phyloP scores from a whole-genome alignment of 2,797 vertebrate genomes.

The Micromesistius poutassou region DNA sequence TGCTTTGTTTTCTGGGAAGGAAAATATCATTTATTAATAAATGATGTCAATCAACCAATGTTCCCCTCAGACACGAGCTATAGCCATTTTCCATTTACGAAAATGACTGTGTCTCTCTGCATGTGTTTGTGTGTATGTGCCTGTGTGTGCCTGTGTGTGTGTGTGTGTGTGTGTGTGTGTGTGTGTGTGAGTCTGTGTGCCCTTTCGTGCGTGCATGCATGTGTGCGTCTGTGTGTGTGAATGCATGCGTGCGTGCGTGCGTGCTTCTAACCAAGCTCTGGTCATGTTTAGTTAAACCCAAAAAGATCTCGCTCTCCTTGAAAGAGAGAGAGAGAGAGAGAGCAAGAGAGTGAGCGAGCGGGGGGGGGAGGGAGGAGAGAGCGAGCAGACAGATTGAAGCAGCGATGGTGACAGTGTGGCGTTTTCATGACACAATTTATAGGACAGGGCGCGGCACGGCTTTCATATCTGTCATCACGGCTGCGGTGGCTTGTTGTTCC shows the following conservation, averaged over 20 bases:
- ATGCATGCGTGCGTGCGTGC: not conserved
- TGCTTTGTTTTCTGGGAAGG: not conserved
- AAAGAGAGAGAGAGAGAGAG: not conserved
- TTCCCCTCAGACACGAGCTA: not conserved
- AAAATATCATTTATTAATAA: not conserved
- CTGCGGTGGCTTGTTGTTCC: not conserved
- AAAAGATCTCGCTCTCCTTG: not conserved
- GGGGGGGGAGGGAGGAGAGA: not conserved
- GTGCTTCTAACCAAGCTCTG: not conserved
- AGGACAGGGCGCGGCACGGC: not conserved
- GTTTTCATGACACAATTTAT: conserved; percentile 4
- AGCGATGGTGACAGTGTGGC: not conserved
- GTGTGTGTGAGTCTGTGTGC: not conserved
- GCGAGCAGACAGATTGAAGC: not conserved
- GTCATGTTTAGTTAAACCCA: too few relatives aligned
- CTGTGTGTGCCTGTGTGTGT: too few relatives aligned
- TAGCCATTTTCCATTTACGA: not conserved
- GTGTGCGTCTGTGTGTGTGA: not conserved
- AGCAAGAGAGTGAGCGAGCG: not conserved
- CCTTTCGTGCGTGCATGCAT: not conserved
- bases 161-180: not conserved
- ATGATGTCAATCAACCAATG: not conserved
- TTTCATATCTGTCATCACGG: conserved; percentile 6
- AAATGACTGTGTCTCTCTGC: not conserved
- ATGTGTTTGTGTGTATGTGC: not conserved